phyloP scores from a whole-genome alignment of 2,797 vertebrate genomes.

The Neomorphus geoffroyi region DNA sequence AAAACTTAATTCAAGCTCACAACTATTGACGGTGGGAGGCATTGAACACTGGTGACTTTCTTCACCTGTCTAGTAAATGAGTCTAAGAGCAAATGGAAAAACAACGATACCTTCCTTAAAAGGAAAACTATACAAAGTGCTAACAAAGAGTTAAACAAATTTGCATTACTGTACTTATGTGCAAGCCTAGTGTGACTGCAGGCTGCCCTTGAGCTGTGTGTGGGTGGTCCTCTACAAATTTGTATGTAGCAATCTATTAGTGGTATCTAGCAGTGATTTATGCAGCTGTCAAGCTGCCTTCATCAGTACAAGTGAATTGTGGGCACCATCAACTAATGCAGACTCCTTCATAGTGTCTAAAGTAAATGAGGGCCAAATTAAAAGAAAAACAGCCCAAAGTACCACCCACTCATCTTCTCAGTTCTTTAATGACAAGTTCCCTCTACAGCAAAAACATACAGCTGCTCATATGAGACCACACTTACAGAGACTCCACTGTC shows the following conservation, averaged over 20 bases:
- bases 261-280: constrained; percentile 90
- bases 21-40: neutral
- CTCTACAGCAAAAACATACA: constrained; percentile 76
- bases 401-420: constrained; percentile 82
- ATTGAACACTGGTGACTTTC: neutral
- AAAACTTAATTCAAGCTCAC: neutral
- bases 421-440: constrained; percentile 81
- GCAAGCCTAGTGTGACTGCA: constrained; percentile 81
- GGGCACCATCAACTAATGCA: constrained; percentile 80
- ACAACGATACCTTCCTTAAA: neutral
- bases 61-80: neutral
- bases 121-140: neutral
- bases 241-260: constrained; percentile 90
- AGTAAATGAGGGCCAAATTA: constrained; percentile 80
- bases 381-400: constrained; percentile 85
- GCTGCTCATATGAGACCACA: constrained; percentile 72
- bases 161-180: constrained; percentile 85
- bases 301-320: constrained; percentile 90
- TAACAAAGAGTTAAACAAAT: constrained; percentile 81
- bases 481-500: constrained; percentile 78
- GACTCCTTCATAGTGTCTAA: constrained; percentile 80
- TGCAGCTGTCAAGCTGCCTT: constrained; percentile 94
- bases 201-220: constrained; percentile 76
- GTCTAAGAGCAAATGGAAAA: neutral
- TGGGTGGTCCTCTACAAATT: constrained; percentile 92